phyloP scores from a whole-genome alignment of 2,888 invertebrate species.

The Morinoia aosen region DNA sequence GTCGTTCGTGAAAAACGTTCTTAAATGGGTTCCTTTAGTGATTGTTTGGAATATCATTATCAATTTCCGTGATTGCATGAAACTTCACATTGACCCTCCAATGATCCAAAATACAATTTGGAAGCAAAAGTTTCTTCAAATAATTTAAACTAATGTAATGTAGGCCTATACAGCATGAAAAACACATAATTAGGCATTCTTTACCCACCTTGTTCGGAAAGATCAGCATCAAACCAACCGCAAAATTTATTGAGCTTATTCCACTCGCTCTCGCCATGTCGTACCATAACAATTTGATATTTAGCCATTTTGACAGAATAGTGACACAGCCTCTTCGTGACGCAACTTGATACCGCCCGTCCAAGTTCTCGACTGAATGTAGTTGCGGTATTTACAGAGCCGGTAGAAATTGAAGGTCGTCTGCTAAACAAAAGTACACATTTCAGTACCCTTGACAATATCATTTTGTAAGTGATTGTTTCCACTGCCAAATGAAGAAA shows the following conservation, averaged over 20 bases:
- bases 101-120: too few species aligned
- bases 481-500: background rate
- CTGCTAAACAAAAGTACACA: background rate
- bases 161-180: background rate
- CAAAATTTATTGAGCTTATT: conserved; percentile 82
- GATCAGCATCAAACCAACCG: conserved; percentile 82
- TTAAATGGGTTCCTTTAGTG: too few species aligned
- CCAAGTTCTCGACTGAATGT: background rate
- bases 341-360: background rate
- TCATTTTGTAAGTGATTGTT: background rate
- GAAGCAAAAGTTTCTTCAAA: too few species aligned
- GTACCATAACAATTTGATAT: conserved; percentile 81
- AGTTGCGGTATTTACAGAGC: background rate
- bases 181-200: background rate
- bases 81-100: too few species aligned
- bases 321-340: background rate
- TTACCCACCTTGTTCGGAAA: conserved; percentile 78
- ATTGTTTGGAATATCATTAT: too few species aligned
- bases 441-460: conserved; percentile 4
- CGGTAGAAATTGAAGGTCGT: conserved; percentile 42
- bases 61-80: too few species aligned
- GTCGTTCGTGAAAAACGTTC: too few species aligned
- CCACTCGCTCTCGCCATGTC: conserved; percentile 84
- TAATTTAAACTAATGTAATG: too few species aligned
- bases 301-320: conserved; percentile 71